Percentiles rank a stretch among this genome's conserved stretches.
phyloP scores from a whole-genome alignment of 1,140 invertebrate genomes.

The Antheraea mylitta region DNA sequence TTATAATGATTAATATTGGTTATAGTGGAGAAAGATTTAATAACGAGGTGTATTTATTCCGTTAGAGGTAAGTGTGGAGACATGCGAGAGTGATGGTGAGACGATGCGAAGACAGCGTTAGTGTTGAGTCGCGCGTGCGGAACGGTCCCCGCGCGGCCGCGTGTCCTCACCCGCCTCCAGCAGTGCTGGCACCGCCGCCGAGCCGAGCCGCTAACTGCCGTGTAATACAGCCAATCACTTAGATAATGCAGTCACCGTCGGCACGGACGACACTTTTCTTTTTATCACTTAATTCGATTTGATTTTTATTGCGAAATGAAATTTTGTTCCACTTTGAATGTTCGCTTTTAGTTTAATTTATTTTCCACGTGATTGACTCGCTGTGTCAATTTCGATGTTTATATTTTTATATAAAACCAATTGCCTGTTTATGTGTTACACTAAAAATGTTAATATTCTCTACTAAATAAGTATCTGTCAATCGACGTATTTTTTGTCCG shows the following conservation, averaged over 20 bases:
- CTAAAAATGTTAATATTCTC: too few species aligned
- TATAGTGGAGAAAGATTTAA: neutral
- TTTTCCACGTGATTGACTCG: neutral
- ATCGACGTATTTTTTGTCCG: too few species aligned
- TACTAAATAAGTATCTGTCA: too few species aligned
- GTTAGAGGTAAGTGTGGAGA: neutral
- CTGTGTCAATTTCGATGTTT: neutral
- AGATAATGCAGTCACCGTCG: conserved; percentile 8
- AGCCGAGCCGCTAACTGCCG: conserved; percentile 11
- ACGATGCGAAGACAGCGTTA: neutral
- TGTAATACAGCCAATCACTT: conserved; percentile 12
- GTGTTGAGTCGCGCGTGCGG: conserved; percentile 24
- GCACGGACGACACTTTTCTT: conserved; percentile 1
- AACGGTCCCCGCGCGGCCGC: conserved; percentile 10
- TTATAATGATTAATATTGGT: neutral
- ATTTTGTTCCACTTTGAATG: neutral
- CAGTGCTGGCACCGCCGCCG: conserved; percentile 16
- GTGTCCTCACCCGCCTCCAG: conserved; percentile 3
- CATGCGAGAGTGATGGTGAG: neutral
- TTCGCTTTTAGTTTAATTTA: conserved; percentile 1
- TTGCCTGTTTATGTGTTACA: too few species aligned
- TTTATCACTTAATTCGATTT: neutral
- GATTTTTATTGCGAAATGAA: conserved; percentile 10
- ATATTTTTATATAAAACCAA: neutral
- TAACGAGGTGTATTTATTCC: neutral